A percentile compares a stretch with the other conserved stretches of the same genome.
These are phyloP conservation scores for Aplochiton taeniatus DNA, from an alignment of 2,797 vertebrate genomes.

Conservation along the genomic window DNA sequence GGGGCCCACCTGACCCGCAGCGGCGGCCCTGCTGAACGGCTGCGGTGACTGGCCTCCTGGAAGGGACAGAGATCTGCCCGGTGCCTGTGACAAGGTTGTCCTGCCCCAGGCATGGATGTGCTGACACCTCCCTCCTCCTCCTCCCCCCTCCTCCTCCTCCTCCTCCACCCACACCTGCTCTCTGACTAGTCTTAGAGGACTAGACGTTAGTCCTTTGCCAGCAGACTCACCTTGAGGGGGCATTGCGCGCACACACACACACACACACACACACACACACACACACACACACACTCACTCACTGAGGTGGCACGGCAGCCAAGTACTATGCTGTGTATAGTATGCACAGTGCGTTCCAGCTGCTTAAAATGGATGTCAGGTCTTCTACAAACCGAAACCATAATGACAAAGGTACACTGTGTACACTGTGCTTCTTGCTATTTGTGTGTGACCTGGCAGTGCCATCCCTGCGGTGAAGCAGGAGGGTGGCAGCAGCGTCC, in stretches of 20 bases:
- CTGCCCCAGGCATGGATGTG: constrained; percentile 30
- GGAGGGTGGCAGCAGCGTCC: too few relatives aligned
- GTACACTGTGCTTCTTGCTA: too few relatives aligned
- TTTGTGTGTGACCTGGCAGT: too few relatives aligned
- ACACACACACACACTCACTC: background rate
- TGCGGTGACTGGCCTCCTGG: background rate
- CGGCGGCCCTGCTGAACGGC: constrained; percentile 14
- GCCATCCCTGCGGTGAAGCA: too few relatives aligned
- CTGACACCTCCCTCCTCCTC: constrained; percentile 13
- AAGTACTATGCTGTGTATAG: too few relatives aligned
- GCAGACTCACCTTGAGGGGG: constrained; percentile 41
- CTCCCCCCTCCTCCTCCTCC: constrained; percentile 10
- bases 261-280: background rate
- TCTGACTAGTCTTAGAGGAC: constrained; percentile 7
- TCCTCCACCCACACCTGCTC: background rate
- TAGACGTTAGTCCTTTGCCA: constrained; percentile 8
- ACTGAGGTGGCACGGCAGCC: background rate
- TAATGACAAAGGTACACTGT: too few relatives aligned
- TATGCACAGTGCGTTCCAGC: too few relatives aligned
- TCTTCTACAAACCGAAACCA: too few relatives aligned
- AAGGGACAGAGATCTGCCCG: constrained; percentile 23
- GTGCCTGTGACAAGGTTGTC: constrained; percentile 28
- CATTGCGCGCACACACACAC: background rate
- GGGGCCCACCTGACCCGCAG: constrained; percentile 23
- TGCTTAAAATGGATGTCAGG: too few relatives aligned